phyloP scores from a whole-genome alignment of 2,797 vertebrate genomes.

The Peromyscus attwateri region DNA sequence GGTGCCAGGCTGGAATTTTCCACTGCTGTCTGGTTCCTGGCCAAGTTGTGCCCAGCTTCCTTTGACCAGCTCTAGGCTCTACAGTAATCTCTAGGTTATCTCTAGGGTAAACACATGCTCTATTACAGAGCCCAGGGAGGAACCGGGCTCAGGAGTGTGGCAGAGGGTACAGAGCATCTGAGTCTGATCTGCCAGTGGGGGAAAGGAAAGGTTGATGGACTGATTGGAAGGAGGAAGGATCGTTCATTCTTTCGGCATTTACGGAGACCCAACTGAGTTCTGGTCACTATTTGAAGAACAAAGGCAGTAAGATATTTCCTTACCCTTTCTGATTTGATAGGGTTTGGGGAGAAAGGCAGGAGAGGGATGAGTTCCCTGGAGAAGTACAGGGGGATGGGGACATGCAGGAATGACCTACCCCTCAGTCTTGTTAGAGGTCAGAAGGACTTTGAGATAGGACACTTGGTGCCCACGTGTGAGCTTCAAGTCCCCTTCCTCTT shows the following conservation, averaged over 20 bases:
- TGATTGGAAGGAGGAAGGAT: background rate
- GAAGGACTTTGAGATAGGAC: background rate
- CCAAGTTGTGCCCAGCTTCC: background rate
- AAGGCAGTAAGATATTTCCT: background rate
- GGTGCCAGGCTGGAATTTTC: conserved; percentile 49
- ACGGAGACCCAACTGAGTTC: background rate
- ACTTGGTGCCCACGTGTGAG: background rate
- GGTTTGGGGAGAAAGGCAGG: background rate
- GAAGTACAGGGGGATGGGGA: background rate
- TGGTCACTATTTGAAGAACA: background rate
- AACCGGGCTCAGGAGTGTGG: background rate
- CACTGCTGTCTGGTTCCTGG: background rate
- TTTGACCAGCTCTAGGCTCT: background rate
- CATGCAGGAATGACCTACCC: background rate
- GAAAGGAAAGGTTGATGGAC: background rate
- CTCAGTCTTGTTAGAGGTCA: background rate
- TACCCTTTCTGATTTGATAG: background rate
- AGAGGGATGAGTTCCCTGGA: background rate
- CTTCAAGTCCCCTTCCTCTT: background rate
- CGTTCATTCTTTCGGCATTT: background rate
- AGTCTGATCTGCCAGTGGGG: background rate
- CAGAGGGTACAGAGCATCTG: background rate
- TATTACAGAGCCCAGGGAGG: background rate
- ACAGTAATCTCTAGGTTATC: background rate
- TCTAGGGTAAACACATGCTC: background rate